Evolutionary conservation across 2,888 invertebrate genomes (phyloP), one percentile per base, ranked within the genome.

Genomic region (Phaedon cochleariae): DNA sequence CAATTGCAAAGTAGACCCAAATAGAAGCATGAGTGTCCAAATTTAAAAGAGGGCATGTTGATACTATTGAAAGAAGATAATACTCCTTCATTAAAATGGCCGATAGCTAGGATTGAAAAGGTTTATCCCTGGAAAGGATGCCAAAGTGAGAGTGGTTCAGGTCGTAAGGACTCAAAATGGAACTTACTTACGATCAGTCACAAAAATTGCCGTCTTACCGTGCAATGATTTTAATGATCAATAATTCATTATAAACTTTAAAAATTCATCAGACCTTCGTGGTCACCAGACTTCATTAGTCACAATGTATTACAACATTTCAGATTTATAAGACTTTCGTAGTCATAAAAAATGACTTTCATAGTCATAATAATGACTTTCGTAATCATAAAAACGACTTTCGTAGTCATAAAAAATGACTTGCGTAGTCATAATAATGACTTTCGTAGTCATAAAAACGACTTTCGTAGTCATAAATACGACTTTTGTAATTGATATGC

Each of bases 1-100:
- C 31, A 54, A 1, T 66, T 79, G 1, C 77, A 77, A 60, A 55
- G 21, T 37, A 9, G 67, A n/a, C 58, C 58, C 0, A 73, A 71
- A 54, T 73, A 67, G 70, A 55, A 66, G 18, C 17, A 53, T 31
- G 18, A 31, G 1, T 18, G 15, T 53, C 29, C 15, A 29, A 53
- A 53, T 12, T 26, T 31, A 15, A 26, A 53, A 31, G 31, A 53
- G 51, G 18, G 26, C n/a, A 53, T 53, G 52, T 12, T 31, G n/a
- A 17, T 53, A 10, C n/a, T 53, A 1, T 26, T 55, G 9, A 55
- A 55, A 41, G 55, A 55, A 7, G 55, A 55, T 15, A 41, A 55
- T 22, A 34, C 41, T 21, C 55, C 55, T 5, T 21, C 55, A 9
- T 41, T 55, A 9, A 55, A 55, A 55, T 55, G 41, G 55, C 45